Evolutionary conservation across 2,888 invertebrate genomes (phyloP), one percentile per base, ranked within the genome.

Genomic region (Orchestes rusci): DNA sequence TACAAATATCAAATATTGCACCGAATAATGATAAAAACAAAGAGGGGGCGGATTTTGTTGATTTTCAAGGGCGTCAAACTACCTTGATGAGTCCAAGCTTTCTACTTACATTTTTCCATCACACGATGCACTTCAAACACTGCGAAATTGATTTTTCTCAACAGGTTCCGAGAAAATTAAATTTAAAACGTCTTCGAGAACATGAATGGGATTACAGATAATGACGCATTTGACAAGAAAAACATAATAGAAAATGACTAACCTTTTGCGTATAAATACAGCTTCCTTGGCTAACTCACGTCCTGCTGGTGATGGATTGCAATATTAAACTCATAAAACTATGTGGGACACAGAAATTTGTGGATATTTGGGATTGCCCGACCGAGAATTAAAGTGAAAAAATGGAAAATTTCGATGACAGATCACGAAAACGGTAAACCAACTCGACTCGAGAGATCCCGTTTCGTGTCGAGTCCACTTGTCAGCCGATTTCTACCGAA

Each of bases 181-280:
- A 45, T 36, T 45, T 23, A 40, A 53, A 52, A 49, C 43, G 50
- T 44, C 50, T 51, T 55, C 46, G 54, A 56, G 37, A 54, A 53
- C 55, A 55, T 46, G 43, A 48, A 48, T 41, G 41, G 19, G 42
- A 48, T 48, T 48, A 48, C 28, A 34, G 33, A 41, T 52, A 54
- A 60, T 67, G 67, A 66, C 66, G 65, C 65, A 68, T 64, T 64
- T 64, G 65, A 63, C 64, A 62, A 56, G 59, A 58, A 57, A 59
- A 63, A 64, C 64, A 64, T 64, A 64, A 62, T 59, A 56, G 56
- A 54, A 41, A 56, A 53, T 45, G 59, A 56, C 59, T 65, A 66
- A 66, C 67, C 67, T 67, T 65, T 66, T 65, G 66, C 12, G 32
- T 59, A 51, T 39, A 45, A 40, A 38, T 33, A 19, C 39, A 23